Base-by-base conservation (phyloP, 2,888 invertebrate species). In the Euplexia lucipara region DNA sequence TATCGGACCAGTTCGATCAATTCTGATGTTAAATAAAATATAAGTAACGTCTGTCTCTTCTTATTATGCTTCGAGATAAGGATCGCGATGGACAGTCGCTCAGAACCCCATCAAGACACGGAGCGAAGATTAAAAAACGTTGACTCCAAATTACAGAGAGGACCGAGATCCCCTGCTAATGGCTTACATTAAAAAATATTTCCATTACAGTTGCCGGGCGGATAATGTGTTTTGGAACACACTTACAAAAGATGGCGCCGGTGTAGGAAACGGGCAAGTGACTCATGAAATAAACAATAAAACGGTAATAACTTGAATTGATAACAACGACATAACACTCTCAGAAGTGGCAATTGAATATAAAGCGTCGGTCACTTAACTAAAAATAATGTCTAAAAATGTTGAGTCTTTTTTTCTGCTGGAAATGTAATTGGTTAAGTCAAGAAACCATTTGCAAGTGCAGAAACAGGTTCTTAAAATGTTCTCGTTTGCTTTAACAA, bases 41-140 rank as follows among this genome's bases (percentile, higher is more conserved):
- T 95, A 95, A 93, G 93, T 91, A 89, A 94, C 90, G 93, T 94
- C 93, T 93, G 94, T 94, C 94, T 93, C 91, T 91, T 93, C 92
- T 93, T 95, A 94, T 95, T 95, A 94, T 92, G 86, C 91, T 85
- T 78, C 71, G 80, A 92, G 95, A 95, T 95, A 94, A 92, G 91
- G 85, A 94, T 95, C 95, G 81, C 88, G 87, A 93, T 90, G 92
- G 94, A 94, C 94, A 93, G 91, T 92, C 91, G 90, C 89, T 91
- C 91, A 91, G 90, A 92, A 91, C 89, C 91, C 92, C 93, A 94
- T 94, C 94, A 94, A 89, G 91, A 85, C 88, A 81, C 87, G 85
- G 86, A 88, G 66, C 80, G 85, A 83, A 91, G 91, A 92, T 91
- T 88, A 92, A 91, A 94, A 93, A 94, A 91, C 84, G 84, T 88